These are phyloP conservation scores for Liparis tanakae DNA, from an alignment of 2,797 vertebrate species.

Conservation along the genomic window DNA sequence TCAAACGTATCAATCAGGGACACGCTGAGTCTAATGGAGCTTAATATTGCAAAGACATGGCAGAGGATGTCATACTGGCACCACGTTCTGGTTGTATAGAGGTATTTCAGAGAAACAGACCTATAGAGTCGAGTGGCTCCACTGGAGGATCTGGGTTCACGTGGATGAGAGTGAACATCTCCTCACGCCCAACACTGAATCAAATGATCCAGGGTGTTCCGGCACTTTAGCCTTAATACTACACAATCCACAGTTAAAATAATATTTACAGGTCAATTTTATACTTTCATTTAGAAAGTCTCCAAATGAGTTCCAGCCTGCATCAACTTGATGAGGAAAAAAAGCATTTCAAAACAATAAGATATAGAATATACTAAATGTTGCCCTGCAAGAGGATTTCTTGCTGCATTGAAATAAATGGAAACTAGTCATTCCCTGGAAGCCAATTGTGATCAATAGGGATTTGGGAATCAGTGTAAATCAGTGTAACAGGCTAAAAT, in stretches of 20 bases:
- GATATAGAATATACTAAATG: background rate
- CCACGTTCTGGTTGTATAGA: background rate
- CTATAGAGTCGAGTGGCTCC: background rate
- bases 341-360: background rate
- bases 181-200: background rate
- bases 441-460: background rate
- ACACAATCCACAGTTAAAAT: background rate
- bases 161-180: background rate
- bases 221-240: background rate
- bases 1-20: background rate
- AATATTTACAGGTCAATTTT: background rate
- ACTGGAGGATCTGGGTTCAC: background rate
- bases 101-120: background rate
- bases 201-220: background rate
- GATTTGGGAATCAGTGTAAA: background rate
- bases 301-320: background rate
- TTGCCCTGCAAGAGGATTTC: background rate
- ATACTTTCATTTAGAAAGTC: background rate
- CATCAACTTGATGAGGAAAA: background rate
- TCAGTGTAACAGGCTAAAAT: background rate
- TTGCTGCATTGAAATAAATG: background rate
- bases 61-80: slow-evolving; percentile 1
- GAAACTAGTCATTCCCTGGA: background rate
- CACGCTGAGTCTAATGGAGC: slow-evolving; percentile 8
- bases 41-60: slow-evolving; percentile 10